Conservation (phyloP, 2,797 vertebrate species). For the Micromesistius poutassou region DNA sequence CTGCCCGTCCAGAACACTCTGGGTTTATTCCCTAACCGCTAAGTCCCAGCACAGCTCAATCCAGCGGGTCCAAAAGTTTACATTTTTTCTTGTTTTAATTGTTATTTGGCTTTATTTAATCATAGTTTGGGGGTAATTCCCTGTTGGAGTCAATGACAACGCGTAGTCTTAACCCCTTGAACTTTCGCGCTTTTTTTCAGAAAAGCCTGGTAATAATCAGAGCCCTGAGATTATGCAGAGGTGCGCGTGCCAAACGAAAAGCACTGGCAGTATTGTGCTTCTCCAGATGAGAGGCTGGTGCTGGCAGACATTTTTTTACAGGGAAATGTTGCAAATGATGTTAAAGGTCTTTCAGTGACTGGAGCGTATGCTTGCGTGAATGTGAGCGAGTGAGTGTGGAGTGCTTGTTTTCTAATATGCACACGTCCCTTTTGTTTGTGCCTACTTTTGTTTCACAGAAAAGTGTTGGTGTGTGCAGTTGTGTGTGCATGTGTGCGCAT, state of each 20-base stretch:
- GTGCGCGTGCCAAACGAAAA: conserved; percentile 37
- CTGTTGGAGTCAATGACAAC: conserved; percentile 6
- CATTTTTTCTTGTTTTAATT: background rate
- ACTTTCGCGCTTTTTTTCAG: conserved; percentile 43
- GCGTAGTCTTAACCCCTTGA: conserved; percentile 17
- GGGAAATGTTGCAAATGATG: background rate
- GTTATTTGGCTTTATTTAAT: background rate
- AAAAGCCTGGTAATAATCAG: conserved; percentile 19
- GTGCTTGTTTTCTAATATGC: background rate
- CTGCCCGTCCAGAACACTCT: conserved; percentile 68
- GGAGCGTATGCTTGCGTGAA: conserved; percentile 10
- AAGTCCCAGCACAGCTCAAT: conserved; percentile 63
- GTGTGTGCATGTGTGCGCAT: conserved; percentile 17
- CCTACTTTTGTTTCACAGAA: background rate
- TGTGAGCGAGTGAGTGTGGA: conserved; percentile 8
- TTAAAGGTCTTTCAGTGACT: background rate
- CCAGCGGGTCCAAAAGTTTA: conserved; percentile 24
- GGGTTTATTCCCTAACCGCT: conserved; percentile 66
- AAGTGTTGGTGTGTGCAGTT: background rate
- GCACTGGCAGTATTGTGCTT: conserved; percentile 39
- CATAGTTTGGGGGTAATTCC: conserved; percentile 20
- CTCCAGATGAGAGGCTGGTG: conserved; percentile 63
- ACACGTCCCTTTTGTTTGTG: background rate
- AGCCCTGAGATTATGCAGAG: conserved; percentile 36
- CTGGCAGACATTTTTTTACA: conserved; percentile 51